Conservation (phyloP, 2,797 vertebrate genomes). For the Mormyrops boulengeri region DNA sequence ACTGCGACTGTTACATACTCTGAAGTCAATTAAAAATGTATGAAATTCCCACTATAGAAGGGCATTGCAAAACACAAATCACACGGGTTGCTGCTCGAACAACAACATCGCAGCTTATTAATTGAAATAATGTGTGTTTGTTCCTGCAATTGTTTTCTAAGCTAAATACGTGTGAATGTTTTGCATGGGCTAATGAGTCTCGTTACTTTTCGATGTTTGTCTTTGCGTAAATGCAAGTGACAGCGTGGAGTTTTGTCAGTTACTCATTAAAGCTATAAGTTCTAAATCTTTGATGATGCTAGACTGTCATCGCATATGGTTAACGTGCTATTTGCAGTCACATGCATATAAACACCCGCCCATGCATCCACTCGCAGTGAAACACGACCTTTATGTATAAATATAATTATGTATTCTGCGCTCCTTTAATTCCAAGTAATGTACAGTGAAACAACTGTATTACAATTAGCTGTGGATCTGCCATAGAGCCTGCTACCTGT, state of each 20-base stretch:
- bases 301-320: neutral
- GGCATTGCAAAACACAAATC: neutral
- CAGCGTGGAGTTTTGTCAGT: neutral
- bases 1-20: neutral
- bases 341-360: neutral
- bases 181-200: neutral
- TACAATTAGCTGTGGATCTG: neutral
- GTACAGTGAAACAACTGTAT: neutral
- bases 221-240: neutral
- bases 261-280: neutral
- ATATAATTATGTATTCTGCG: neutral
- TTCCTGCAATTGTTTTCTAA: neutral
- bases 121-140: neutral
- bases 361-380: neutral
- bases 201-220: neutral
- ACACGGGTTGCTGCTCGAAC: neutral
- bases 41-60: conserved; percentile 7
- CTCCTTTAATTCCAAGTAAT: neutral
- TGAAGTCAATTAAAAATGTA: conserved; percentile 17
- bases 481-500: neutral
- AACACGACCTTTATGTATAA: neutral
- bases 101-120: neutral
- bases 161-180: neutral
- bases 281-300: neutral
- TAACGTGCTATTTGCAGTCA: neutral